Evolutionary conservation across 1,140 invertebrate genomes (phyloP).

Genomic region (Odontomachus brunneus): DNA sequence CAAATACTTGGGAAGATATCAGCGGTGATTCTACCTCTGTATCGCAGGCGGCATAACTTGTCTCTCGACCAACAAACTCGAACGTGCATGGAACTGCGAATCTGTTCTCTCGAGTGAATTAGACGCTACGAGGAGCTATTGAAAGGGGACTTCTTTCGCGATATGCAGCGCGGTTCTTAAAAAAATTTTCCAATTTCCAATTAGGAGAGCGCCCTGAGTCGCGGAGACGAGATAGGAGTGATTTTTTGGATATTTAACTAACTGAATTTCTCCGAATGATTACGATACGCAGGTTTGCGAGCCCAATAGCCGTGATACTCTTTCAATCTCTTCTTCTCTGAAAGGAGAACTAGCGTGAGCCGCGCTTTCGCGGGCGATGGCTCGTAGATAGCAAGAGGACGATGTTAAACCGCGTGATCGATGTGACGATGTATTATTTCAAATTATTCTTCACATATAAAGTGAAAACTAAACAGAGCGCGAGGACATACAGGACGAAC

Average conservation of each 20-base stretch:
- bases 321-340: no score
- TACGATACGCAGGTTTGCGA: background rate
- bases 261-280: background rate
- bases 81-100: constrained; percentile 30
- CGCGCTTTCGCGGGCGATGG: no score
- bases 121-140: constrained; percentile 8
- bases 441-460: background rate
- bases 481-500: background rate
- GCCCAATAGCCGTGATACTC: no score
- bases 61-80: constrained; percentile 35
- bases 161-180: background rate
- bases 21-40: constrained; percentile 4
- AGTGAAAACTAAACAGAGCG: background rate
- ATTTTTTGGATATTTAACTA: constrained; percentile 2
- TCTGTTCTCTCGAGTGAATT: constrained; percentile 44
- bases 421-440: background rate
- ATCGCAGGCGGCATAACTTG: constrained; percentile 14
- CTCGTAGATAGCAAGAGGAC: background rate
- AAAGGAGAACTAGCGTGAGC: no score
- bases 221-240: background rate
- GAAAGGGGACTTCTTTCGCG: constrained; percentile 9
- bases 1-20: constrained; percentile 59
- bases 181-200: background rate
- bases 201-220: no score
- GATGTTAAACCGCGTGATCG: background rate